Evolutionary conservation across 2,888 invertebrate species (phyloP).

Genomic region (Kryphioiulus occultus): DNA sequence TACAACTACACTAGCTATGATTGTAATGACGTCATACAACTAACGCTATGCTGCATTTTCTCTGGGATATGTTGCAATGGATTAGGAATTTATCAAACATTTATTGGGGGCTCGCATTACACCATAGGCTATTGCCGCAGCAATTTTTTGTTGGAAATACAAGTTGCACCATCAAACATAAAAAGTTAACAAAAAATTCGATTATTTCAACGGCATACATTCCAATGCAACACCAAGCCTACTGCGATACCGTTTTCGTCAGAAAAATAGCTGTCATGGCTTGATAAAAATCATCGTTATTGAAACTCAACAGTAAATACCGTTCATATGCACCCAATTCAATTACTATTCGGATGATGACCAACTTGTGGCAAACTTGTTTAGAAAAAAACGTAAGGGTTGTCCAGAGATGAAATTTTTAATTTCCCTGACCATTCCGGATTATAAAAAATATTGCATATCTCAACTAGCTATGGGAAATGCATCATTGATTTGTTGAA

Average conservation of each 20-base stretch:
- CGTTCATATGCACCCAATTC: neutral
- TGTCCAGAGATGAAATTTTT: too few species aligned
- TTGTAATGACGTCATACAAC: too few species aligned
- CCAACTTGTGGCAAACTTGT: neutral
- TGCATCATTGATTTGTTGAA: too few species aligned
- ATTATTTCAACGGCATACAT: neutral
- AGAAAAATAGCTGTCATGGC: neutral
- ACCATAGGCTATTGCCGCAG: too few species aligned
- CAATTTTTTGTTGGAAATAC: neutral
- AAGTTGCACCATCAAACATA: neutral
- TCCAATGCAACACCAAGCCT: neutral
- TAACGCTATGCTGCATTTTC: too few species aligned
- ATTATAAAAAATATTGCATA: too few species aligned
- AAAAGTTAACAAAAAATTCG: neutral
- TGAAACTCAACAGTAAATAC: neutral
- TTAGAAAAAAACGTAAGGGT: too few species aligned
- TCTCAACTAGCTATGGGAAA: too few species aligned
- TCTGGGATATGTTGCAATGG: neutral
- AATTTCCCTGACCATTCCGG: too few species aligned
- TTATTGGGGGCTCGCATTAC: neutral
- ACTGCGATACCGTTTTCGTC: neutral
- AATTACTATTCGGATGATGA: neutral
- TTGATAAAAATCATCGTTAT: neutral
- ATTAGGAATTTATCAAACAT: neutral
- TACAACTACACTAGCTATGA: too few species aligned